Conservation (phyloP, 1,140 invertebrate species). For the Venturia canescens region DNA sequence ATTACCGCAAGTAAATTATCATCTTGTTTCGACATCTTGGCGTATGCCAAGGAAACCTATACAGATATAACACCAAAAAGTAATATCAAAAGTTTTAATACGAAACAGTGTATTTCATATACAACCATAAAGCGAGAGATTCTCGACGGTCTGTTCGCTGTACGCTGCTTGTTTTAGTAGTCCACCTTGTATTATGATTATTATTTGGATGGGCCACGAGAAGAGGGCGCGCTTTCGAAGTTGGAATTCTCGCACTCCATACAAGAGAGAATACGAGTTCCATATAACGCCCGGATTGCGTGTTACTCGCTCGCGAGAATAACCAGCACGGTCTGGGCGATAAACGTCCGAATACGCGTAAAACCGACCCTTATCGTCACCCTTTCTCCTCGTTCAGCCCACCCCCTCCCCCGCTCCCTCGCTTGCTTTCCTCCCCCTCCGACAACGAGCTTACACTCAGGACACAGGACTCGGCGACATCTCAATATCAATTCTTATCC, state of each 20-base stretch:
- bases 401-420: constrained; percentile 40
- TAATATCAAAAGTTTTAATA: too few species aligned
- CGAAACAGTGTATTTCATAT: background rate
- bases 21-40: too few species aligned
- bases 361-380: constrained; percentile 57
- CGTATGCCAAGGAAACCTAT: too few species aligned
- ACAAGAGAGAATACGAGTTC: constrained; percentile 23
- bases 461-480: too few species aligned
- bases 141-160: too few species aligned
- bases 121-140: background rate
- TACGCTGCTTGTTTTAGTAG: too few species aligned
- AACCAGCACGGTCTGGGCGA: constrained; percentile 56
- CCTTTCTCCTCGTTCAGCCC: constrained; percentile 7
- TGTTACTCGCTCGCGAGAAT: constrained; percentile 44
- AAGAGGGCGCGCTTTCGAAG: constrained; percentile 38
- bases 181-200: constrained; percentile 10
- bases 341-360: constrained; percentile 67
- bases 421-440: too few species aligned
- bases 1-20: too few species aligned
- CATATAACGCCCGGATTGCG: constrained; percentile 61
- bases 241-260: constrained; percentile 22
- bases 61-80: too few species aligned
- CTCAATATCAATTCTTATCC: too few species aligned
- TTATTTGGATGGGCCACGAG: constrained; percentile 56
- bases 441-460: too few species aligned